Evolutionary conservation across 2,797 vertebrate genomes (phyloP), one percentile per base, ranked within the genome.

Genomic region (Menidia menidia): DNA sequence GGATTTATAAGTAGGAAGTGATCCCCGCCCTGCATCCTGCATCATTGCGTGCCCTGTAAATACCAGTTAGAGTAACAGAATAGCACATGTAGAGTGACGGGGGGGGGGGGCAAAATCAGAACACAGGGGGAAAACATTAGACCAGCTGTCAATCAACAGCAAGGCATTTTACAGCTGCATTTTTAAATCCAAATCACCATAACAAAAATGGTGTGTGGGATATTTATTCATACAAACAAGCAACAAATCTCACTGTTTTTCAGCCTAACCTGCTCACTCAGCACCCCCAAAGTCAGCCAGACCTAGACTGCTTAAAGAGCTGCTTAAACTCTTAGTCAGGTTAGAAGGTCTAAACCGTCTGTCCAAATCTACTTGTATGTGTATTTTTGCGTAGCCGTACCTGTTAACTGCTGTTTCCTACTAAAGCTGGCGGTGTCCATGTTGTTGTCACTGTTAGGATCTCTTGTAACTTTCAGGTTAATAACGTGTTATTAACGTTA

Each of bases 401-500:
- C 2, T 39, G 35, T 39, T 39, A 10, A 7, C 35, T 39, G 7
- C 35, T 7, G 4, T 39, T 39, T 39, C 6, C 10, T 39, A 39
- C 35, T 39, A 39, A 39, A 39, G 10, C 35, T 39, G 35, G 5
- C 10, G 14, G 6, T 48, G 7, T 9, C 16, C 18, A 8, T 16
- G 3, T n/a, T 47, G 71, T 79, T 50, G 44, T 60, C 57, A 50
- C 65, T 68, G 32, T 4, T 30, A 73, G 62, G 19, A 68, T 57
- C 44, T 67, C 44, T 72, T 73, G 75, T 56, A 42, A 64, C 69
- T 77, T 82, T 74, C 60, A 73, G 39, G 84, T 76, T 77, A 73
- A 85, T 75, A 85, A 85, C 71, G 58, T 66, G 48, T 79, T n/a
- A n/a, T n/a, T n/a, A n/a, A n/a, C n/a, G n/a, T n/a, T n/a, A 86